phyloP scores from a whole-genome alignment of 2,797 vertebrate species.

The Lophius americanus region DNA sequence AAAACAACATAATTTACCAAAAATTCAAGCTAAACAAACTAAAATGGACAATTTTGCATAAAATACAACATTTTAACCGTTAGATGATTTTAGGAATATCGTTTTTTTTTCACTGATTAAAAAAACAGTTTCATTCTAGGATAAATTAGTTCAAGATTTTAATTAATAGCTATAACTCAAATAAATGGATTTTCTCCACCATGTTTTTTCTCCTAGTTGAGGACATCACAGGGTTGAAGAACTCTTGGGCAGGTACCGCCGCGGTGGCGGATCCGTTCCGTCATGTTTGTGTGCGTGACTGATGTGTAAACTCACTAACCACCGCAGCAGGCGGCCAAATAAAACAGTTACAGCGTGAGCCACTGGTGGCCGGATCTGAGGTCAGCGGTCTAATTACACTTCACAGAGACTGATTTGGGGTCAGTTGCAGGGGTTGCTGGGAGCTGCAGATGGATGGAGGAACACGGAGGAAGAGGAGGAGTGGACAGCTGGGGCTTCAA shows the following conservation, averaged over 20 bases:
- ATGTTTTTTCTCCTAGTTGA: not conserved
- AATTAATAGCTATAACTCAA: no score
- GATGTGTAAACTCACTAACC: conserved; percentile 17
- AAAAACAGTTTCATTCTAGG: no score
- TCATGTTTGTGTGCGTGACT: not conserved
- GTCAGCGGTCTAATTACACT: conserved; percentile 74
- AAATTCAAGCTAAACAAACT: no score
- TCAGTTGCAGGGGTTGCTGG: conserved; percentile 52
- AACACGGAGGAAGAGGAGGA: conserved; percentile 20
- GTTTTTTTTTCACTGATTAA: no score
- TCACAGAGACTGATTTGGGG: conserved; percentile 69
- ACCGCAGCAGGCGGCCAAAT: conserved; percentile 43
- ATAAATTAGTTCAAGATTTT: no score
- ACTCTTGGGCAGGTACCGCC: not conserved
- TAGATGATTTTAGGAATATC: no score
- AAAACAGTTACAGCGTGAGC: conserved; percentile 53
- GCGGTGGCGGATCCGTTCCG: conserved; percentile 4
- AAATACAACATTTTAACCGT: no score
- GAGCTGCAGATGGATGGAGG: conserved; percentile 46
- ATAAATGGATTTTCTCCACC: not conserved
- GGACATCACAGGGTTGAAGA: not conserved
- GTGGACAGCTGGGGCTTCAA: conserved; percentile 46
- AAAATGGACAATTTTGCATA: no score
- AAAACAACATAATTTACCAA: no score
- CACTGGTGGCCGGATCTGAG: conserved; percentile 55